A percentile compares a stretch with the other conserved stretches of the same genome.
These are phyloP conservation scores for Cyaniris semiargus DNA, from an alignment of 2,888 invertebrate genomes.

Conservation along the genomic window DNA sequence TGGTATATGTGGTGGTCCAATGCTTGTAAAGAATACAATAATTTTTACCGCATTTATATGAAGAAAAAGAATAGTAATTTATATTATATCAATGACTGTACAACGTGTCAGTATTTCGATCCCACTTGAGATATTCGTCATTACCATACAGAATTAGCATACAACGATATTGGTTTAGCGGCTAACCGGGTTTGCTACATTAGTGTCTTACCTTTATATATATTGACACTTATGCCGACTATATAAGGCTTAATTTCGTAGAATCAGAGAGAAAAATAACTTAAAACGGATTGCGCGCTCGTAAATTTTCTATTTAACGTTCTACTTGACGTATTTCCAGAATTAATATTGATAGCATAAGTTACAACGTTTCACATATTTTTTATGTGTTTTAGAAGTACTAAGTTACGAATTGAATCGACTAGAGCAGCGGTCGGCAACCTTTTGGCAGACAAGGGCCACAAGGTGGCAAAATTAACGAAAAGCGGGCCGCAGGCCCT, in stretches of 20 bases:
- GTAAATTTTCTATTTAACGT: slow-evolving; percentile 8
- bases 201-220: background rate
- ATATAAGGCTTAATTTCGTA: background rate
- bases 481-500: too few species aligned
- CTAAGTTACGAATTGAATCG: too few species aligned
- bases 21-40: too few species aligned
- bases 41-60: background rate
- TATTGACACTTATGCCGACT: background rate
- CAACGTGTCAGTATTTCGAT: slow-evolving; percentile 51
- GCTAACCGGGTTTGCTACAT: slow-evolving; percentile 42
- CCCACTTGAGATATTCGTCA: slow-evolving; percentile 70
- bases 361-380: too few species aligned
- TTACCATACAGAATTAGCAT: slow-evolving; percentile 72
- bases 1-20: too few species aligned
- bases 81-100: slow-evolving; percentile 9
- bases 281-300: background rate
- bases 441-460: too few species aligned
- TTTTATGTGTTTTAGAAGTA: background rate
- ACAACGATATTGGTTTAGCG: slow-evolving; percentile 51
- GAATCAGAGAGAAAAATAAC: background rate
- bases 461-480: too few species aligned
- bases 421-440: too few species aligned
- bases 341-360: background rate
- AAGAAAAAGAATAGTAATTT: too few species aligned
- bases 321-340: background rate